Evolutionary conservation across 2,797 vertebrate genomes (phyloP).

Genomic region (Neosilurus hyrtlii): DNA sequence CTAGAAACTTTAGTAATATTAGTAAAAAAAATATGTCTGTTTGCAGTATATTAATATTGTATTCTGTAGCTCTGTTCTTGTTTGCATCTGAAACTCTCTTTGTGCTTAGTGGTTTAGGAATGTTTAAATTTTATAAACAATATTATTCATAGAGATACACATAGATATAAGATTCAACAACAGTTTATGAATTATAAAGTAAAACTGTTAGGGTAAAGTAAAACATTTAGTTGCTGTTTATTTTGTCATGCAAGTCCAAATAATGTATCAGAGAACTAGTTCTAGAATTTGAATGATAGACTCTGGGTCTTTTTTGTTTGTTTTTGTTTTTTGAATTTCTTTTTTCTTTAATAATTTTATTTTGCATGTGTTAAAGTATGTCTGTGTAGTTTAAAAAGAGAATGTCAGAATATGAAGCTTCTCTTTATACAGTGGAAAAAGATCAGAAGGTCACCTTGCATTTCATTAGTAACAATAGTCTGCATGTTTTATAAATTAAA

Average conservation of each 20-base stretch:
- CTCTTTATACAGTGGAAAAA: slow-evolving; percentile 30
- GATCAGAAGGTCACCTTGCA: background rate
- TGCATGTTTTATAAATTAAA: slow-evolving; percentile 14
- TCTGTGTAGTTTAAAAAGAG: slow-evolving; percentile 33
- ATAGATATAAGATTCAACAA: background rate
- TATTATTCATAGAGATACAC: slow-evolving; percentile 42
- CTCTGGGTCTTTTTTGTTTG: slow-evolving; percentile 1
- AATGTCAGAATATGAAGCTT: slow-evolving; percentile 49
- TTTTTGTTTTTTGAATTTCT: slow-evolving; percentile 33
- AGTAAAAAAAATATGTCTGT: slow-evolving; percentile 45
- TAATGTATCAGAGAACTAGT: background rate
- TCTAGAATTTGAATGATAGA: slow-evolving; percentile 26
- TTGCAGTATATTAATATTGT: slow-evolving; percentile 56
- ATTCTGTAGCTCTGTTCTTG: slow-evolving; percentile 53
- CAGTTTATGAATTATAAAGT: background rate
- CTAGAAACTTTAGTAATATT: slow-evolving; percentile 38
- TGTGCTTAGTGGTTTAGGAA: slow-evolving; percentile 52
- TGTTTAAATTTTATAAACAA: slow-evolving; percentile 47
- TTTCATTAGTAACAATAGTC: slow-evolving; percentile 17
- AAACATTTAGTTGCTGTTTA: slow-evolving; percentile 4
- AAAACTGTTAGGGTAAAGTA: background rate
- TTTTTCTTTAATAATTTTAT: slow-evolving; percentile 8
- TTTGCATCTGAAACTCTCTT: slow-evolving; percentile 57
- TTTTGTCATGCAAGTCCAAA: slow-evolving; percentile 18
- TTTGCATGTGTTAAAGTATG: slow-evolving; percentile 5